Conservation (phyloP, 2,113 vertebrate genomes). For the Poeciliopsis turrubarensis region DNA sequence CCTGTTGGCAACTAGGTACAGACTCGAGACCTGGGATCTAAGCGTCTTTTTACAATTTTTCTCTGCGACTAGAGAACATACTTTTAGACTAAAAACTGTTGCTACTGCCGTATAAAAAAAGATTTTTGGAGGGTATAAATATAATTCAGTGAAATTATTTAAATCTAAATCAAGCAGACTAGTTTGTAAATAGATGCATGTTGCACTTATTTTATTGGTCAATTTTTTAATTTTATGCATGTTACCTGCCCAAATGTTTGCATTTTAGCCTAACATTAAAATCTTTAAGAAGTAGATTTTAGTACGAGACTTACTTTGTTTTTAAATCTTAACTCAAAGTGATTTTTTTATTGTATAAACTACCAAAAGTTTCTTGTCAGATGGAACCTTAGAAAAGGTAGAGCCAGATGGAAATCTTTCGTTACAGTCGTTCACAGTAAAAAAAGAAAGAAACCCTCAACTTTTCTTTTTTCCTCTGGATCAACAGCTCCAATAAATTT, state of each 20-base stretch:
- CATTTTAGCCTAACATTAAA: neutral
- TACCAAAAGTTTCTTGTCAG: slow-evolving; percentile 51
- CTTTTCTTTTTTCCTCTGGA: slow-evolving; percentile 74
- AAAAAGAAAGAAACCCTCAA: slow-evolving; percentile 67
- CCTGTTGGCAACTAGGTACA: slow-evolving; percentile 49
- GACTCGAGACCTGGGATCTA: slow-evolving; percentile 16
- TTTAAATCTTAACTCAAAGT: neutral
- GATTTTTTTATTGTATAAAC: neutral
- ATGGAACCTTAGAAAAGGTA: slow-evolving; percentile 33
- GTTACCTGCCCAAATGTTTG: neutral
- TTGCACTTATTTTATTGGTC: no score
- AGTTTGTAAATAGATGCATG: no score
- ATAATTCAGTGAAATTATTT: no score
- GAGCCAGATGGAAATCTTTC: slow-evolving; percentile 69
- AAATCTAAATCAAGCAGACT: no score
- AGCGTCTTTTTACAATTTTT: neutral
- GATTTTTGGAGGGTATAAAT: no score
- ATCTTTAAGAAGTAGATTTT: neutral
- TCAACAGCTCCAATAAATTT: slow-evolving; percentile 82
- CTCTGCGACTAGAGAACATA: neutral
- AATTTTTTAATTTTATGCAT: no score
- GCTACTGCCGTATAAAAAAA: no score
- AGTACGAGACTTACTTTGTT: neutral
- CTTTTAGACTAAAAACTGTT: neutral
- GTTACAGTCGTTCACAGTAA: slow-evolving; percentile 68